phyloP scores from a whole-genome alignment of 2,113 vertebrate genomes.

The Colaptes auratus region DNA sequence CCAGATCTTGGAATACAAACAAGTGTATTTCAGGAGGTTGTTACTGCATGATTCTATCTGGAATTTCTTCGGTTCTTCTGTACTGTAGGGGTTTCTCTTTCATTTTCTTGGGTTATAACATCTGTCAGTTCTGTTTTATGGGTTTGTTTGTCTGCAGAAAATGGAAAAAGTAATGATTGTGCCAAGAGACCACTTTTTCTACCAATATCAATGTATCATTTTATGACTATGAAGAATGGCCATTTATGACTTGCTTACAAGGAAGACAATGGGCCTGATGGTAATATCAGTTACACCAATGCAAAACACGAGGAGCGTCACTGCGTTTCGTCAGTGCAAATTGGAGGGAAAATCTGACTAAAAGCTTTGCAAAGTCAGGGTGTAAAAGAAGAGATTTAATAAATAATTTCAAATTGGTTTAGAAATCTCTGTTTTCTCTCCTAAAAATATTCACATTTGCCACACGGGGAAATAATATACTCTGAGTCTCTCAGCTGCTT shows the following conservation, averaged over 20 bases:
- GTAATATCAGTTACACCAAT: background rate
- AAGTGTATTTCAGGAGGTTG: background rate
- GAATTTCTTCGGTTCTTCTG: conserved; percentile 16
- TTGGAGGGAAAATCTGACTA: background rate
- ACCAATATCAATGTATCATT: conserved; percentile 57
- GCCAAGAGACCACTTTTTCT: conserved; percentile 33
- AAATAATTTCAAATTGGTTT: background rate
- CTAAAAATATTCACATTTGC: background rate
- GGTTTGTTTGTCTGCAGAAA: conserved; percentile 69
- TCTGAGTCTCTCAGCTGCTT: background rate
- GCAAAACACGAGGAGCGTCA: background rate
- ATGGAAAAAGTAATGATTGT: conserved; percentile 65
- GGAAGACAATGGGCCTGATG: background rate
- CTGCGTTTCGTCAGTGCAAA: background rate
- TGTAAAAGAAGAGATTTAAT: background rate
- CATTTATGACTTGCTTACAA: conserved; percentile 27
- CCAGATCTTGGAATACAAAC: background rate
- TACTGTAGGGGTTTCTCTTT: conserved; percentile 29
- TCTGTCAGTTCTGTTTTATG: conserved; percentile 65
- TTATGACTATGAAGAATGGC: conserved; percentile 46
- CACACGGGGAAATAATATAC: background rate
- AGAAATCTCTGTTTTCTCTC: background rate
- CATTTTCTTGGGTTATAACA: conserved; percentile 61
- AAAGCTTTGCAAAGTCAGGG: background rate
- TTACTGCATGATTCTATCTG: background rate